These are phyloP conservation scores for Xyrauchen texanus DNA, from an alignment of 2,113 vertebrate genomes.

Conservation along the genomic window DNA sequence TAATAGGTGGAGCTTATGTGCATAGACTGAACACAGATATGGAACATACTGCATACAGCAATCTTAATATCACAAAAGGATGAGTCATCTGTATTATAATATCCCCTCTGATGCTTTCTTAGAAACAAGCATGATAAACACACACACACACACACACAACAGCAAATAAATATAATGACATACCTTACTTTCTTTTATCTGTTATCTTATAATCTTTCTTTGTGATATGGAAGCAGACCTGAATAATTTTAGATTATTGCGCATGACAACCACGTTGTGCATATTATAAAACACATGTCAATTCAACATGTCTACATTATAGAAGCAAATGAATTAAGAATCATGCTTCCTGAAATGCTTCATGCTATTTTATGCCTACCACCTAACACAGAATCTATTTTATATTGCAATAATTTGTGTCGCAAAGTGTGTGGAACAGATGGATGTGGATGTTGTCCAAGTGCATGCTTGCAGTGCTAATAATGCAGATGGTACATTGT, in stretches of 20 bases:
- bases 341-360: slow-evolving; percentile 10
- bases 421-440: slow-evolving; percentile 22
- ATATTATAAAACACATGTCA: background rate
- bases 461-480: slow-evolving; percentile 9
- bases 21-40: slow-evolving; percentile 29
- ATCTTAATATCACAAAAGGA: slow-evolving; percentile 45
- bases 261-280: background rate
- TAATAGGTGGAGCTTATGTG: slow-evolving; percentile 27
- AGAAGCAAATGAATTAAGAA: background rate
- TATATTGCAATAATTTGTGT: slow-evolving; percentile 19
- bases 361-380: slow-evolving; percentile 8
- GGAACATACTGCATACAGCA: slow-evolving; percentile 45
- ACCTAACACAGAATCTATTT: slow-evolving; percentile 26
- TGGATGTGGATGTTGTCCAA: slow-evolving; percentile 24
- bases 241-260: too few relatives aligned
- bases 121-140: slow-evolving; percentile 29
- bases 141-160: background rate
- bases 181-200: slow-evolving; percentile 30
- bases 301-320: background rate
- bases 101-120: slow-evolving; percentile 28
- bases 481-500: slow-evolving; percentile 35
- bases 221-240: background rate
- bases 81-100: slow-evolving; percentile 51
- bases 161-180: slow-evolving; percentile 26
- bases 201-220: background rate